phyloP scores from a whole-genome alignment of 2,888 invertebrate species.

The Gasteruption jaculator region DNA sequence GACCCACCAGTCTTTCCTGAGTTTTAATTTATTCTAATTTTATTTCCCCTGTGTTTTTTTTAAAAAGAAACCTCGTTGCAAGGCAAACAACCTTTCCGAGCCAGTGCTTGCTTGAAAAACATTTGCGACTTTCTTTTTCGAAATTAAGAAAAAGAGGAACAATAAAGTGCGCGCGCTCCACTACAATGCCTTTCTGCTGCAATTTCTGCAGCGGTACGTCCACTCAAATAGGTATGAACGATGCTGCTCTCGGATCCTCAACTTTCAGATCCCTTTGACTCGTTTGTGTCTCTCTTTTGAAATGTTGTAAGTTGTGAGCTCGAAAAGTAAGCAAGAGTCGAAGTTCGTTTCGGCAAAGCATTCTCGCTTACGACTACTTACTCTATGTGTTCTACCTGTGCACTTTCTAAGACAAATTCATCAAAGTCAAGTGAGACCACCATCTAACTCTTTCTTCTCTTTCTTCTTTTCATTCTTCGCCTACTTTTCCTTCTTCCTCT shows the following conservation, averaged over 20 bases:
- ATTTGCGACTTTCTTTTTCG: too few relatives aligned
- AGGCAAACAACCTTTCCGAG: background rate
- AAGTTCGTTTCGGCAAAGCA: background rate
- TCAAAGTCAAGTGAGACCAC: constrained; percentile 27
- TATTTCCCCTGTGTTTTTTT: background rate
- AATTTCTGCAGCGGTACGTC: too few relatives aligned
- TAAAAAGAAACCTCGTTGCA: background rate
- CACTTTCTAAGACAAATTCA: constrained; percentile 31
- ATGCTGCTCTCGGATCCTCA: too few relatives aligned
- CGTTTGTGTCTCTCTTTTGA: too few relatives aligned
- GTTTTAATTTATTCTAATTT: background rate
- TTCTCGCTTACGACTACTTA: constrained; percentile 8
- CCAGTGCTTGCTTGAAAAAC: too few relatives aligned
- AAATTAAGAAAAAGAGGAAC: too few relatives aligned
- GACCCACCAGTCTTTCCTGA: background rate
- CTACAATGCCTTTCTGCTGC: too few relatives aligned
- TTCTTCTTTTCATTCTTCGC: constrained; percentile 4
- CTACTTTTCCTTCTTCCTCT: background rate
- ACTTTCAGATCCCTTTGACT: too few relatives aligned
- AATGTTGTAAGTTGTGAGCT: too few relatives aligned
- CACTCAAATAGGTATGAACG: too few relatives aligned
- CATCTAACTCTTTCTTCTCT: constrained; percentile 19
- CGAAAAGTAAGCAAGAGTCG: constrained; percentile 15
- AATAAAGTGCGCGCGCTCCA: too few relatives aligned
- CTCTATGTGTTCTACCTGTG: constrained; percentile 8